phyloP scores from a whole-genome alignment of 2,113 vertebrate species.

The Thryonomys swinderianus region DNA sequence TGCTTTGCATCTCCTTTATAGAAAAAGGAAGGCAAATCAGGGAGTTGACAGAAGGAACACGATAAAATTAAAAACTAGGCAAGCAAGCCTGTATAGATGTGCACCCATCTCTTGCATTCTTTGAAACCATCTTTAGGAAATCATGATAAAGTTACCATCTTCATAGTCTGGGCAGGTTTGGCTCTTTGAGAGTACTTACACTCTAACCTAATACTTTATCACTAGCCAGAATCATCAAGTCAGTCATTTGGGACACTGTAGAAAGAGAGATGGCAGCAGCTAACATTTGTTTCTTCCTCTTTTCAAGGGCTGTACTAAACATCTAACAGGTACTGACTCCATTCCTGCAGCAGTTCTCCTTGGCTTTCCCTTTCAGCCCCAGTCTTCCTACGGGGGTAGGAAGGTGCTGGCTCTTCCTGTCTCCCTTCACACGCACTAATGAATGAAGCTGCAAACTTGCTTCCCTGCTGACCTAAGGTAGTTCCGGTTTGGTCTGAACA shows the following conservation, averaged over 20 bases:
- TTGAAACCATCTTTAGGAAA: conserved; percentile 20
- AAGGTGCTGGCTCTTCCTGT: not conserved
- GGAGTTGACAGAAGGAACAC: not conserved
- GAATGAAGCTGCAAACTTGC: not conserved
- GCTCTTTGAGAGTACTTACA: not conserved
- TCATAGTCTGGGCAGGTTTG: not conserved
- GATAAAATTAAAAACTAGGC: not conserved
- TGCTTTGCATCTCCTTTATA: conserved; percentile 15
- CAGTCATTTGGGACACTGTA: not conserved
- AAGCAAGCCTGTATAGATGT: not conserved
- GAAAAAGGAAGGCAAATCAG: not conserved
- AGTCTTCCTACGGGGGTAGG: not conserved
- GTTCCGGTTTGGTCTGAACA: not conserved
- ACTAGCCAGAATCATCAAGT: not conserved
- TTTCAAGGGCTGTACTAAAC: not conserved
- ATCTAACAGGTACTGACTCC: not conserved
- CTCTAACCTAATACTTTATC: not conserved
- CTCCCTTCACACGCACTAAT: not conserved
- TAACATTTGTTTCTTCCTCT: not conserved
- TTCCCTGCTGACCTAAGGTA: not conserved
- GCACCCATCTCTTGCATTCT: not conserved
- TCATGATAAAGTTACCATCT: not conserved
- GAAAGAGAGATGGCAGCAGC: not conserved
- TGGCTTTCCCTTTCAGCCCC: not conserved
- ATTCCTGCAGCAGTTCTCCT: not conserved